Evolutionary conservation across 2,888 invertebrate species (phyloP).

Genomic region (Keiferia lycopersicella): DNA sequence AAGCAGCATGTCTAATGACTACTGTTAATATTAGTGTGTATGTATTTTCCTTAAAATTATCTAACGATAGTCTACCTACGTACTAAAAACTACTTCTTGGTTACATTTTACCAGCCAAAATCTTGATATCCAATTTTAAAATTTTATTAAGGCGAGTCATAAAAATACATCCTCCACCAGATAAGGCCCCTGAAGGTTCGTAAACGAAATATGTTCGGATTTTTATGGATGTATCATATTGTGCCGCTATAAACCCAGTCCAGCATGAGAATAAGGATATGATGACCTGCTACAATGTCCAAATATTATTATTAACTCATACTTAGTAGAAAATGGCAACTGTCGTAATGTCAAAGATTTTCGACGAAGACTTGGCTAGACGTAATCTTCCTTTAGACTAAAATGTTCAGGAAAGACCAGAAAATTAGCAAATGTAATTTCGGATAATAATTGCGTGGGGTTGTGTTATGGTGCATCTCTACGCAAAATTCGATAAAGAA

Average conservation of each 20-base stretch:
- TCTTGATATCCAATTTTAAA: constrained; percentile 27
- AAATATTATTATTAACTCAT: constrained; percentile 60
- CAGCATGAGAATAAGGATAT: constrained; percentile 57
- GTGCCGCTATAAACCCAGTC: constrained; percentile 58
- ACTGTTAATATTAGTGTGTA: too few species aligned
- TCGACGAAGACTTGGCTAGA: too few species aligned
- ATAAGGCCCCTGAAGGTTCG: constrained; percentile 48
- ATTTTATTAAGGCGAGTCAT: constrained; percentile 11
- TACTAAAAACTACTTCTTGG: not conserved
- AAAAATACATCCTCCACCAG: constrained; percentile 36
- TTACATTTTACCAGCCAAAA: constrained; percentile 3
- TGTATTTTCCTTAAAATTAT: too few species aligned
- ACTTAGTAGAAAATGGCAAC: not conserved
- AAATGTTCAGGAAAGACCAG: too few species aligned
- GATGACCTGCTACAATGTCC: constrained; percentile 49
- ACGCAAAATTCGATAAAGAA: too few species aligned
- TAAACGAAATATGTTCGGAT: constrained; percentile 54
- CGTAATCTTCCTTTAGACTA: too few species aligned
- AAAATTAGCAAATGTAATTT: too few species aligned
- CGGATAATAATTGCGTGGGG: too few species aligned
- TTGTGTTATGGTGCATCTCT: too few species aligned
- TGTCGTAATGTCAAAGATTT: too few species aligned
- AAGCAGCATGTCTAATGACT: too few species aligned
- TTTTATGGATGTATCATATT: constrained; percentile 60
- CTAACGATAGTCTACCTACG: too few species aligned